Percentiles rank a stretch among this genome's conserved stretches.
Conservation (phyloP, 2,113 vertebrate genomes). For the Hydropotes inermis region DNA sequence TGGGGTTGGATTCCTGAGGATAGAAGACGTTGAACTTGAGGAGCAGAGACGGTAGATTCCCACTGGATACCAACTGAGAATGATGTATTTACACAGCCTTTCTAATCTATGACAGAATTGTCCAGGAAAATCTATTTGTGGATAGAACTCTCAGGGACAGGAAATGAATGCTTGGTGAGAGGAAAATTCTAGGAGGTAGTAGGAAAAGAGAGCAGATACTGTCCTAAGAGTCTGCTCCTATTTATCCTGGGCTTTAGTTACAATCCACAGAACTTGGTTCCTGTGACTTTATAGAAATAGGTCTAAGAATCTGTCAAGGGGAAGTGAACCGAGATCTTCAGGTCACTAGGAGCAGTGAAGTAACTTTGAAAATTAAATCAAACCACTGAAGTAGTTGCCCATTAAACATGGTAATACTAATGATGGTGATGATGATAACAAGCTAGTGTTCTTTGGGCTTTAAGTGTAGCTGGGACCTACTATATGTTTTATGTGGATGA, state of each 20-base stretch:
- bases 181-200: background rate
- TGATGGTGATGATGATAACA: background rate
- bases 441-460: background rate
- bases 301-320: background rate
- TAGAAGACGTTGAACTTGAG: background rate
- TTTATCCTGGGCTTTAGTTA: background rate
- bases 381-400: background rate
- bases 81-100: background rate
- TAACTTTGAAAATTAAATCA: conserved; percentile 28
- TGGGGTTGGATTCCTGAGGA: background rate
- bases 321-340: background rate
- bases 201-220: background rate
- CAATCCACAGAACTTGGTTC: background rate
- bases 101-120: background rate
- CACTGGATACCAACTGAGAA: background rate
- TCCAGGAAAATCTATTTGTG: background rate
- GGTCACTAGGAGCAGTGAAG: background rate
- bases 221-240: background rate
- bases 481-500: background rate
- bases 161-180: background rate
- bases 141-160: background rate
- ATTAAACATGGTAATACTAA: background rate
- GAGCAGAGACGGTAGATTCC: background rate
- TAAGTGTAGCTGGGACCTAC: background rate
- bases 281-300: conserved; percentile 9